These are phyloP conservation scores for Metopia argyrocephala DNA, from an alignment of 2,888 invertebrate species.

Conservation along the genomic window DNA sequence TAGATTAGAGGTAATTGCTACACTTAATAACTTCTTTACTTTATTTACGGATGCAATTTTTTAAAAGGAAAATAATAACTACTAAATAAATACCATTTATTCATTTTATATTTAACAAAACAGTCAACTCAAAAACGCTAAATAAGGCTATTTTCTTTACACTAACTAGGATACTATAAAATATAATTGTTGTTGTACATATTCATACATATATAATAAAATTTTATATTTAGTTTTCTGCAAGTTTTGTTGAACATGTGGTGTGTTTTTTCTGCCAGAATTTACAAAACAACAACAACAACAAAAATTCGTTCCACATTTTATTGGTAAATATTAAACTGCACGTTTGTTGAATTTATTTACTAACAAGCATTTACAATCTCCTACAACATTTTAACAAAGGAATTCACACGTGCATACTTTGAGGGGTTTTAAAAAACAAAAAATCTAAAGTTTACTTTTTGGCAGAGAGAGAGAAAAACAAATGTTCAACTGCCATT, in stretches of 20 bases:
- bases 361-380: background rate
- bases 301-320: slow-evolving; percentile 23
- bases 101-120: too few species aligned
- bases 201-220: too few species aligned
- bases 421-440: slow-evolving; percentile 25
- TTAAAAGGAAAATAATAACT: too few species aligned
- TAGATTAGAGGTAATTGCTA: too few species aligned
- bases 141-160: too few species aligned
- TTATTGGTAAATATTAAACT: slow-evolving; percentile 43
- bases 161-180: too few species aligned
- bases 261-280: slow-evolving; percentile 5
- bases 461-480: background rate
- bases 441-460: background rate
- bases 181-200: too few species aligned
- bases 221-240: background rate
- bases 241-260: background rate
- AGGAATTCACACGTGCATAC: slow-evolving; percentile 35
- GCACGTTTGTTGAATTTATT: slow-evolving; percentile 42
- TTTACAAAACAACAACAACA: background rate
- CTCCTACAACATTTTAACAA: background rate
- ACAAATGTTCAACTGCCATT: slow-evolving; percentile 10
- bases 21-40: too few species aligned
- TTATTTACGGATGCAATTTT: too few species aligned
- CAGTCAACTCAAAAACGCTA: too few species aligned
- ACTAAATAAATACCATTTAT: too few species aligned